Evolutionary conservation across 2,113 vertebrate genomes (phyloP).

Genomic region (Corythaixoides concolor): DNA sequence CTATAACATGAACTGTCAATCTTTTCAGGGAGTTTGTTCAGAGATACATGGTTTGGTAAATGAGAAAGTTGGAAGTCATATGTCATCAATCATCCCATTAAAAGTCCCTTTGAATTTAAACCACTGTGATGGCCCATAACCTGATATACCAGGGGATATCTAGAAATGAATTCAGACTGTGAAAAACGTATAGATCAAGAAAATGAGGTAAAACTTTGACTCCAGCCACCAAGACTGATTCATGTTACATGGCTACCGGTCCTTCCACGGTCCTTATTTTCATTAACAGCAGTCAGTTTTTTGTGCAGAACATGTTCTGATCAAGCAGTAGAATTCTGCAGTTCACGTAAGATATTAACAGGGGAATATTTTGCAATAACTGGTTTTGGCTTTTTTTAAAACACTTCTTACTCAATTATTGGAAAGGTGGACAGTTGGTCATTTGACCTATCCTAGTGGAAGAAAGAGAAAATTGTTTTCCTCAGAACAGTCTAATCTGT

Average conservation of each 20-base stretch:
- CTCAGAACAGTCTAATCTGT: background rate
- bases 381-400: background rate
- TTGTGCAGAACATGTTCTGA: background rate
- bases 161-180: background rate
- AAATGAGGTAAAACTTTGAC: background rate
- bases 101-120: background rate
- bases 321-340: background rate
- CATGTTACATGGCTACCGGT: background rate
- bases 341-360: background rate
- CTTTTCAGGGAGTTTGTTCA: background rate
- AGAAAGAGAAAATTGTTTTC: background rate
- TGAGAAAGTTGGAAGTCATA: background rate
- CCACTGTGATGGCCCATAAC: background rate
- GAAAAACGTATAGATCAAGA: background rate
- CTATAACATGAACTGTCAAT: background rate
- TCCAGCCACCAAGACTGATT: background rate
- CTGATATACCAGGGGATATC: background rate
- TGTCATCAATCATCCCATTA: background rate
- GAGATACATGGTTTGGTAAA: background rate
- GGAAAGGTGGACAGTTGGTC: background rate
- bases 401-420: background rate
- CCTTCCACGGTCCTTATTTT: background rate
- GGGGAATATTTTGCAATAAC: background rate
- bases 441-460: background rate
- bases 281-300: background rate